phyloP scores from a whole-genome alignment of 1,140 invertebrate genomes.

The Cardiocondyla obscurior region DNA sequence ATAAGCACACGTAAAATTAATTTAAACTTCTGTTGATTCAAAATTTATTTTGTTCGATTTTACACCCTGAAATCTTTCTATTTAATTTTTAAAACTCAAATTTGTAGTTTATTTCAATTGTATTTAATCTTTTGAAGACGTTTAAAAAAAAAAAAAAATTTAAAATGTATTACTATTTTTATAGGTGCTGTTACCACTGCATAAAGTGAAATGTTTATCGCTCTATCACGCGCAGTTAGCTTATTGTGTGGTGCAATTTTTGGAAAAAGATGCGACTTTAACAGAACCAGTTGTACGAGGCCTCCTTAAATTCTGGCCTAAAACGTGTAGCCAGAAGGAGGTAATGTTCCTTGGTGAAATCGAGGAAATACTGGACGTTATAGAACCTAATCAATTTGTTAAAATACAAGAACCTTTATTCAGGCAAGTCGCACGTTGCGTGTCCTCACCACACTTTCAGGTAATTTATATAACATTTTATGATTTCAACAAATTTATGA shows the following conservation, averaged over 20 bases:
- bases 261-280: conserved; percentile 98
- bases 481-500: not conserved
- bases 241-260: conserved; percentile 99
- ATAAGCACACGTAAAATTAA: not conserved
- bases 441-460: conserved; percentile 99
- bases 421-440: conserved; percentile 98
- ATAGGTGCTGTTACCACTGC: conserved; percentile 96
- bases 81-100: not conserved
- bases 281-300: conserved; percentile 98
- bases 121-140: not conserved
- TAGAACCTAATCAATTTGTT: conserved; percentile 98
- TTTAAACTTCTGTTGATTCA: not conserved
- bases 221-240: conserved; percentile 98
- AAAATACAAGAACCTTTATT: conserved; percentile 99
- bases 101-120: not conserved
- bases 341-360: conserved; percentile 99
- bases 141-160: not conserved
- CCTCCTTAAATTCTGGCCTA: conserved; percentile 99
- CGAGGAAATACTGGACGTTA: conserved; percentile 99
- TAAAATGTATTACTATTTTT: conserved; percentile 31
- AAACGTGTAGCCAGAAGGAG: conserved; percentile 99
- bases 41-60: conserved; percentile 7
- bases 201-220: conserved; percentile 97
- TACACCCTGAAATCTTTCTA: not conserved
- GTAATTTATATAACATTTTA: conserved; percentile 79